Evolutionary conservation across 1,140 invertebrate genomes (phyloP), one percentile per base, ranked within the genome.

Genomic region (Drosophila kohkoa): DNA sequence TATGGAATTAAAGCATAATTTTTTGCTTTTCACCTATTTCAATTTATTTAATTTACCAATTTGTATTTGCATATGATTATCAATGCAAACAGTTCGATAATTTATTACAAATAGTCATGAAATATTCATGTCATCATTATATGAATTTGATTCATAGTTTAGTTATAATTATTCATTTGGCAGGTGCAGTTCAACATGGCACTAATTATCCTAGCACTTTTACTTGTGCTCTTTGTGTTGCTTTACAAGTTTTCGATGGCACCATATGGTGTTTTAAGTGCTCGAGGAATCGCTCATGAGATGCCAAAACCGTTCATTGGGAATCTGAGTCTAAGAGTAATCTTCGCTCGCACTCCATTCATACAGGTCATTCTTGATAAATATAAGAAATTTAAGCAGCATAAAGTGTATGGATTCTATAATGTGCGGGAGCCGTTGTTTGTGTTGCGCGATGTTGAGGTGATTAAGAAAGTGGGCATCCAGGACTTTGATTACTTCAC

Each of bases 401-500:
- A 52, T 1, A 83, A 72, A n/a, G 32, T 88, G 0, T 82, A 77
- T 68, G 91, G 89, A 0, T 43, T 86, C 2, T 90, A 87, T 11
- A 81, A 77, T 11, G 13, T 91, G 1, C 55, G 83, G 2, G 69
- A 69, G 3, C 92, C 93, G 0, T 5, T 82, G 10, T 32, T 93
- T 25, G 41, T 93, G 0, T 3, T 94, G 0, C 76, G 77, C 70
- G 95, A 96, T 85, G 93, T 93, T 0, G 94, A 95, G 13, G 52
- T 96, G 10, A 94, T 96, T 4, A 95, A 94, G 74, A 79, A 90
- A n/a, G 92, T 96, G 5, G 92, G 93, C 1, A 93, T 96, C 0
- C 95, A 95, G 81, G 94, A 95, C 57, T 96, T 96, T 69, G 94
- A 96, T 15, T 88, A 94, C 75, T 96, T 96, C 72, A 82, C 93